These are phyloP conservation scores for Oceanodroma tethys DNA, from an alignment of 2,113 vertebrate species.

Conservation along the genomic window DNA sequence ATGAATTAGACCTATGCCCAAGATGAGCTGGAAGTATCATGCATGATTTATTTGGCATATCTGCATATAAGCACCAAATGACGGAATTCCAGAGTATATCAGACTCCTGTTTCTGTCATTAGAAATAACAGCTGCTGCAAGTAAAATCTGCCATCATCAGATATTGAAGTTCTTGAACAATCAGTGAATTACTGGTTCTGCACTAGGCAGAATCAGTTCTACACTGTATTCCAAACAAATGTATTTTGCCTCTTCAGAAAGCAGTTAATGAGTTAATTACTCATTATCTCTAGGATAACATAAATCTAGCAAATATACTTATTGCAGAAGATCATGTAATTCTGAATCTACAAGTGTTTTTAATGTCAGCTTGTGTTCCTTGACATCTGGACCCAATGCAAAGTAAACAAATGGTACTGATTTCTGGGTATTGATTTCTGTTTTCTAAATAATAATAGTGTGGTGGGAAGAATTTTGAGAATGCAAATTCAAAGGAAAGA, in stretches of 20 bases:
- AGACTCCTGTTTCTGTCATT: background rate
- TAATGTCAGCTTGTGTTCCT: background rate
- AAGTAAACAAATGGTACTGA: background rate
- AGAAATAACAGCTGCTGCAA: background rate
- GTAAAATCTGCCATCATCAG: background rate
- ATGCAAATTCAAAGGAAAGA: background rate
- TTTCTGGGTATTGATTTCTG: background rate
- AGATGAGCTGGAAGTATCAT: background rate
- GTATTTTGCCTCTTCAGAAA: background rate
- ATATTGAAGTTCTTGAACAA: background rate
- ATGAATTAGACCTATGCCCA: background rate
- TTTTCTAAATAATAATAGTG: background rate
- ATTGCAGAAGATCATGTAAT: background rate
- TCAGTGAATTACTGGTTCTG: background rate
- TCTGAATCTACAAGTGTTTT: background rate
- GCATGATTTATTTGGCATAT: background rate
- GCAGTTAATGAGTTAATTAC: background rate
- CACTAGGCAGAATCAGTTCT: background rate
- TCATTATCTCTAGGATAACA: background rate
- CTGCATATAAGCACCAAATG: background rate
- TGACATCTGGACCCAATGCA: background rate
- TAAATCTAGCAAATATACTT: background rate
- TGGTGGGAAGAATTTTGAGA: background rate
- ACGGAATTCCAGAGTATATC: background rate
- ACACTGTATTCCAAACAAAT: background rate